Conservation (phyloP, 2,797 vertebrate genomes). For the Uromys caudimaculatus region DNA sequence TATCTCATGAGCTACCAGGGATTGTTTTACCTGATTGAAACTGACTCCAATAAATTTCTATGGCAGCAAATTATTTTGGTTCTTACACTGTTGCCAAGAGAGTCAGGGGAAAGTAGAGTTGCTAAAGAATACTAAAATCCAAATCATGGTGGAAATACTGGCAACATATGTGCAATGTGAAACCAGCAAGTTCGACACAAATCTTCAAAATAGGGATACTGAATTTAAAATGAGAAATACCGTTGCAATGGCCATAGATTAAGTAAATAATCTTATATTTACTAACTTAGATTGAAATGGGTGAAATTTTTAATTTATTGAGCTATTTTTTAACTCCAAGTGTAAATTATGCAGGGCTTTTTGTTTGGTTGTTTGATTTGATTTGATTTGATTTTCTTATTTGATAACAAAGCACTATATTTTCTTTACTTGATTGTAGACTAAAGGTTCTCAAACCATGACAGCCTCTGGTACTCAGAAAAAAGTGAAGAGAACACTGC, state of each 20-base stretch:
- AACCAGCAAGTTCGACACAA: not conserved
- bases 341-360: not conserved
- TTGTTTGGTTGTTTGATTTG: not conserved
- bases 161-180: not conserved
- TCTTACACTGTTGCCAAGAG: not conserved
- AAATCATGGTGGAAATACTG: not conserved
- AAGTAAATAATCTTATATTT: not conserved
- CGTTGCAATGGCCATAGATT: not conserved
- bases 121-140: not conserved
- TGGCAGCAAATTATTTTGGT: not conserved
- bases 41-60: not conserved
- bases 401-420: slow-evolving; percentile 58
- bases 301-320: not conserved
- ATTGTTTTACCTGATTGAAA: not conserved
- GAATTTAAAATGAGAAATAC: not conserved
- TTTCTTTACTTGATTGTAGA: slow-evolving; percentile 87
- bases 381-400: not conserved
- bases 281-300: not conserved
- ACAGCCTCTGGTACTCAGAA: slow-evolving; percentile 94
- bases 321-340: not conserved
- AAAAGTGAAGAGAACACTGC: slow-evolving; percentile 98
- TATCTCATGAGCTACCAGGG: not conserved
- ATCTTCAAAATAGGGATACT: not conserved
- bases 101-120: slow-evolving; percentile 18
- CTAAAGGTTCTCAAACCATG: slow-evolving; percentile 91